A percentile compares a stretch with the other conserved stretches of the same genome.
Evolutionary conservation across 2,888 invertebrate species (phyloP).

Genomic region (Teleogryllus oceanicus): DNA sequence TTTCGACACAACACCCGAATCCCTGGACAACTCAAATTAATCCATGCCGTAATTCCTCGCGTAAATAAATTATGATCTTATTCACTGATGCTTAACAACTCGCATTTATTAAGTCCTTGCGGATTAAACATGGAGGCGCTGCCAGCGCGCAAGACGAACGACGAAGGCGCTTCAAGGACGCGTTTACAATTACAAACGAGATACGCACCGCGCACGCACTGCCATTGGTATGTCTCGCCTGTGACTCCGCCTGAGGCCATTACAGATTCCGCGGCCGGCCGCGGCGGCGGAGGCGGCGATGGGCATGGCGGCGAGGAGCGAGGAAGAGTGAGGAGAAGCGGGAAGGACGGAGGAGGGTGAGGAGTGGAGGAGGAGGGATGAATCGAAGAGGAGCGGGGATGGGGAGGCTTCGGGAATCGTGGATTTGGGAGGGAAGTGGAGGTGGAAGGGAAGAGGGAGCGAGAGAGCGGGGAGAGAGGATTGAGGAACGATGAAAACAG

Average conservation of each 20-base stretch:
- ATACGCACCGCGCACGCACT: conserved; percentile 3
- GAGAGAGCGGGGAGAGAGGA: too few relatives aligned
- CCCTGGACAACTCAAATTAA: not conserved
- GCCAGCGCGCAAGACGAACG: conserved; percentile 10
- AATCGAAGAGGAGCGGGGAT: too few relatives aligned
- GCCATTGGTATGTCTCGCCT: not conserved
- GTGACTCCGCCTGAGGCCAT: not conserved
- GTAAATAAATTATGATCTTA: not conserved
- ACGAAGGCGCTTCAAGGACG: not conserved
- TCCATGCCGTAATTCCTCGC: not conserved
- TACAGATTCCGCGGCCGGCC: conserved; percentile 4
- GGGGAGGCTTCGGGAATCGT: too few relatives aligned
- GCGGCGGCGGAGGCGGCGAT: not conserved
- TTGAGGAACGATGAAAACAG: too few relatives aligned
- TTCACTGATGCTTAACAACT: not conserved
- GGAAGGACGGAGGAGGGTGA: too few relatives aligned
- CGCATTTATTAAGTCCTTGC: not conserved
- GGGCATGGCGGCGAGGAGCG: too few relatives aligned
- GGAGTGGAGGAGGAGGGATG: too few relatives aligned
- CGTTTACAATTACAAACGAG: conserved; percentile 1
- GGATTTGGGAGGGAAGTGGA: too few relatives aligned
- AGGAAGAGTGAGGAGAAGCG: too few relatives aligned
- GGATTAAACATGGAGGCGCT: not conserved
- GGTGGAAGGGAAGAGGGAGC: too few relatives aligned
- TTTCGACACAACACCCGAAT: not conserved